phyloP scores from a whole-genome alignment of 2,888 invertebrate species.

The Apamea monoglypha region DNA sequence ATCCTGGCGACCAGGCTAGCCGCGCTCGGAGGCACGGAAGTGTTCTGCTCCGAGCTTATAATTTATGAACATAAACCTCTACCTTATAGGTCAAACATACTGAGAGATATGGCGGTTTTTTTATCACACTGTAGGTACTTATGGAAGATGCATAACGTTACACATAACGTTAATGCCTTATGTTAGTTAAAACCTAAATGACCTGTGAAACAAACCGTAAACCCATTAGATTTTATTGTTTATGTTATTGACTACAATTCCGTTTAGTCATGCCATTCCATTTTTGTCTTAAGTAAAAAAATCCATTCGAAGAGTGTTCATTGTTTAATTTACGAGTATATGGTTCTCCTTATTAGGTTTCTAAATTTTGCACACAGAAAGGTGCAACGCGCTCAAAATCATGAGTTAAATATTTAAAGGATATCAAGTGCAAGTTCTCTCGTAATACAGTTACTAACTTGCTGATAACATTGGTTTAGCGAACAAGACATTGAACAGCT shows the following conservation, averaged over 20 bases:
- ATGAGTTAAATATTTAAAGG: neutral
- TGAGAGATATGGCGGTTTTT: neutral
- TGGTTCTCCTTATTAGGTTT: neutral
- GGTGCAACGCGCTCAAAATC: neutral
- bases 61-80: neutral
- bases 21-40: neutral
- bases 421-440: neutral
- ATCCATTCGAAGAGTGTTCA: neutral
- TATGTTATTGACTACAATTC: slow-evolving; percentile 12
- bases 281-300: neutral
- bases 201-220: neutral
- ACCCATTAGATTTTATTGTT: slow-evolving; percentile 11
- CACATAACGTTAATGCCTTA: neutral
- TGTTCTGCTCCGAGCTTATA: too few species aligned
- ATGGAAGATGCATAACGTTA: neutral
- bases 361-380: neutral
- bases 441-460: neutral
- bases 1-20: neutral
- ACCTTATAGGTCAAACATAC: neutral
- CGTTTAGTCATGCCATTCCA: slow-evolving; percentile 18
- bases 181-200: neutral
- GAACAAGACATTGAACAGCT: slow-evolving; percentile 2
- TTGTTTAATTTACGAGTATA: neutral
- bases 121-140: neutral
- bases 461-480: neutral